Evolutionary conservation across 2,888 invertebrate genomes (phyloP).

Genomic region (Operophtera brumata): DNA sequence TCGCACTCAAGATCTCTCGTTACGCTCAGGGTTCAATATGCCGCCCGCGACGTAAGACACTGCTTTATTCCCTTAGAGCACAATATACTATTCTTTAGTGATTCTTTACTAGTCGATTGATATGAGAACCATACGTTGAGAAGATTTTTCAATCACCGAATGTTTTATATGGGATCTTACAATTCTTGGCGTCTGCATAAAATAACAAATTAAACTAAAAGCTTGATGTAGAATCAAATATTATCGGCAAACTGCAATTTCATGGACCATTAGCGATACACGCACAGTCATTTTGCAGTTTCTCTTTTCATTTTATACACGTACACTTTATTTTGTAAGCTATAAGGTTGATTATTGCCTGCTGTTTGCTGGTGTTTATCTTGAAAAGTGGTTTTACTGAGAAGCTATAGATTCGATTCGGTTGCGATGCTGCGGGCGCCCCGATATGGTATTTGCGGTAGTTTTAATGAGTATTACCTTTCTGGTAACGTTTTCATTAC

Average conservation of each 20-base stretch:
- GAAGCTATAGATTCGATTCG: slow-evolving; percentile 44
- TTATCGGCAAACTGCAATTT: slow-evolving; percentile 63
- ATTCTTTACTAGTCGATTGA: too few species aligned
- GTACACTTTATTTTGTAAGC: background rate
- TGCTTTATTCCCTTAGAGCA: too few species aligned
- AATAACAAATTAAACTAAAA: slow-evolving; percentile 33
- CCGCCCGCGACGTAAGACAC: too few species aligned
- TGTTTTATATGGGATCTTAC: too few species aligned
- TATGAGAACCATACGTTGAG: too few species aligned
- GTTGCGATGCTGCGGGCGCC: slow-evolving; percentile 25
- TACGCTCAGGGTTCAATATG: too few species aligned
- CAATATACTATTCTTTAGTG: too few species aligned
- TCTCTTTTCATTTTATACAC: slow-evolving; percentile 20
- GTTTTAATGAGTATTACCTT: slow-evolving; percentile 19
- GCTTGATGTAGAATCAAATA: slow-evolving; percentile 43
- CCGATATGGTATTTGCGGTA: slow-evolving; percentile 32
- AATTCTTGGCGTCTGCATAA: too few species aligned
- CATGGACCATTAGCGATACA: slow-evolving; percentile 62
- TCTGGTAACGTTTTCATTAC: slow-evolving; percentile 12
- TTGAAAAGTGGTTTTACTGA: slow-evolving; percentile 27
- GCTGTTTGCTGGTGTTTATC: slow-evolving; percentile 23
- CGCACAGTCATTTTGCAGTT: slow-evolving; percentile 52
- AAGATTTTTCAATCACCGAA: too few species aligned
- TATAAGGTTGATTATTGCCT: slow-evolving; percentile 30
- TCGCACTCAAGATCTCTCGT: too few species aligned